Evolutionary conservation across 2,797 vertebrate species (phyloP).

Genomic region (Anguilla anguilla): DNA sequence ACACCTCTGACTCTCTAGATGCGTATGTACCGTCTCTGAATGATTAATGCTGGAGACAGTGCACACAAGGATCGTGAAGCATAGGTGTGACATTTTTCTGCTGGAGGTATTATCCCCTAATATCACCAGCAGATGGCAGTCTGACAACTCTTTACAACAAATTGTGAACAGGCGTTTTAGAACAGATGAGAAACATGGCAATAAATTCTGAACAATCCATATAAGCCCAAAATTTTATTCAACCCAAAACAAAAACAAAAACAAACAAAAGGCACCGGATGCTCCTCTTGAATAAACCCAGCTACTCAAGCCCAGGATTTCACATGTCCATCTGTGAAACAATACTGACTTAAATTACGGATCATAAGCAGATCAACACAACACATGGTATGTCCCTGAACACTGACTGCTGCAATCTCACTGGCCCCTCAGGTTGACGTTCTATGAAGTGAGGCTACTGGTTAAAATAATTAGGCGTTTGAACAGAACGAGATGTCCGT

Average conservation of each 20-base stretch:
- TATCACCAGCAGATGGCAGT: conserved; percentile 13
- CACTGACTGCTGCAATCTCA: not conserved
- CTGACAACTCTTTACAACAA: not conserved
- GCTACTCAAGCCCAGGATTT: not conserved
- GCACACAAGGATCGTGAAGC: not conserved
- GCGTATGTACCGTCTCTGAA: not conserved
- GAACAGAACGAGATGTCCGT: not conserved
- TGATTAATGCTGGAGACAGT: not conserved
- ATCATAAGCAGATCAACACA: not conserved
- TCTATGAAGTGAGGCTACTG: not conserved
- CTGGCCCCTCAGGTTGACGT: not conserved
- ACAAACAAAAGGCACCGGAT: not conserved
- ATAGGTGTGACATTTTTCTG: not conserved
- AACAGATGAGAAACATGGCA: not conserved
- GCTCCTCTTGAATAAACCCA: not conserved
- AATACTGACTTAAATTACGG: not conserved
- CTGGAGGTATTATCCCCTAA: not conserved
- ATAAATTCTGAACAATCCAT: not conserved
- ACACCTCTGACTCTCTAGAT: not conserved
- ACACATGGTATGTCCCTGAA: not conserved
- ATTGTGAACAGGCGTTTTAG: too few species aligned
- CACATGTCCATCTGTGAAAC: not conserved
- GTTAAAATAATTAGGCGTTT: not conserved
- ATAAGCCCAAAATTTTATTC: not conserved
- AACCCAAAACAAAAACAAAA: not conserved